Base-by-base conservation (phyloP, 2,888 invertebrate species). In the Cheiracanthium punctorium region DNA sequence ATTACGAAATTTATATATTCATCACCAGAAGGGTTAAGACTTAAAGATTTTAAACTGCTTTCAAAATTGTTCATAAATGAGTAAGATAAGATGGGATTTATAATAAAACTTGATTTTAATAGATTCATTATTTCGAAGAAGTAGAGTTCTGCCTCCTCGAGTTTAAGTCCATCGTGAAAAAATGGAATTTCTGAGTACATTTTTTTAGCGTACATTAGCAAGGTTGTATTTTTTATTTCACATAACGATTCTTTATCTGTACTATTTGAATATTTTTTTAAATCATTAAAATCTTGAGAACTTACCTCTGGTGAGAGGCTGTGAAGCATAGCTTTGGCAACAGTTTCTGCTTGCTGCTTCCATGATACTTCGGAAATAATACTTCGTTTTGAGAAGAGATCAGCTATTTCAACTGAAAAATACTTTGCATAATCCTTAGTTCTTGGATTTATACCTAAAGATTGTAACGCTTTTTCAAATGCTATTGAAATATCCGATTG, bases 361-460 rank as follows among this genome's bases (percentile, higher is more conserved):
- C 48, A 52, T 37, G 71, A 33, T 20, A 4, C 2, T 52, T 72
- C 52, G 8, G n/a, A 28, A 24, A 84, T 17, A 2, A 73, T 12
- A 33, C 41, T 14, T 8, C 72, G 32, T 67, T 41, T 67, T 29
- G 14, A 10, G 8, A 84, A 20, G 30, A 77, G 52, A 20, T 84
- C 76, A 0, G 82, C 29, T 67, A 84, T 52, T 77, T 77, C 77
- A 37, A 30, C 20, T n/a, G 82, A 84, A 77, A 84, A 84, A 0
- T 32, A 30, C 33, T 65, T 14, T 30, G 72, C 65, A 73, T 72
- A 84, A 17, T 43, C 30, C 33, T 20, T 43, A 33, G 74, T 43
- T n/a, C 48, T 33, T 8, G 72, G 20, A 72, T 67, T 72, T 14
- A 14, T 41, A 12, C 67, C 77, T 43, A 77, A 30, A 8, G 52